Conservation (phyloP, 2,797 vertebrate species). For the Emydoidea blandingii region DNA sequence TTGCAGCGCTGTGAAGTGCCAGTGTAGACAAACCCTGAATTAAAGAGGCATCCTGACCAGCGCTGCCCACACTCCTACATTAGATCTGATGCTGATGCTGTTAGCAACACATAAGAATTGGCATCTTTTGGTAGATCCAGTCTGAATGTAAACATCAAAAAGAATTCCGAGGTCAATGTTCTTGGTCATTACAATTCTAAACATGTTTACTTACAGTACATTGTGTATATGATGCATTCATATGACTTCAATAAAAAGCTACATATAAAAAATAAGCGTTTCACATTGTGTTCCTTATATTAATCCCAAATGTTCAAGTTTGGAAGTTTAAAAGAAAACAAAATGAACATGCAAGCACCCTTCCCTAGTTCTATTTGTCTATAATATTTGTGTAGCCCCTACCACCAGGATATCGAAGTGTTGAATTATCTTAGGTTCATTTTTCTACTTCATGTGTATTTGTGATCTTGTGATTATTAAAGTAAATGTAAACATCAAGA, state of each 20-base stretch:
- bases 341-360: accelerated
- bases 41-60: not conserved
- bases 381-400: not conserved
- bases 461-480: not conserved
- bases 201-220: not conserved
- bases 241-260: not conserved
- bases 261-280: not conserved
- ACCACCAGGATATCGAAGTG: not conserved
- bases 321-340: not conserved
- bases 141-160: not conserved
- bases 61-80: not conserved
- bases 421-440: not conserved
- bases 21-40: not conserved
- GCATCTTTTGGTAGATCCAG: not conserved
- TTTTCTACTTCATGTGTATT: not conserved
- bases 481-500: not conserved
- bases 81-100: not conserved
- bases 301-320: not conserved
- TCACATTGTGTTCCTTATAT: not conserved
- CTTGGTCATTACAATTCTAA: not conserved
- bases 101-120: not conserved
- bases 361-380: not conserved
- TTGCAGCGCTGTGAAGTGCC: too few relatives aligned
- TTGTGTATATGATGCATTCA: not conserved
- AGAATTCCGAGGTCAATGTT: not conserved